Evolutionary conservation across 2,797 vertebrate species (phyloP).

Genomic region (Chaetodon trifasciatus): DNA sequence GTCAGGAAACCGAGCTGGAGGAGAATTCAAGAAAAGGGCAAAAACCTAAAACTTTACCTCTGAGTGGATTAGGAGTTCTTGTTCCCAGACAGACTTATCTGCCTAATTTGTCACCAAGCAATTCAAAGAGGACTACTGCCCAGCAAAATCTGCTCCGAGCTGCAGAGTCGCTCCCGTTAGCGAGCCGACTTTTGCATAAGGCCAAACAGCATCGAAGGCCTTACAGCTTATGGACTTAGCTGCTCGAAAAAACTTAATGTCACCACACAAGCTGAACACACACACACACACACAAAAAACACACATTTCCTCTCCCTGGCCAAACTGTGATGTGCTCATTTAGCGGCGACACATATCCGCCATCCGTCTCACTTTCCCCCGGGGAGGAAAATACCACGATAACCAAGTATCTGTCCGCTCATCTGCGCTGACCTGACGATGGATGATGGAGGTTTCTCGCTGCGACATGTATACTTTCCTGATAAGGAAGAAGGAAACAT

Average conservation of each 20-base stretch:
- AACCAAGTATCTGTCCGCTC: constrained; percentile 18
- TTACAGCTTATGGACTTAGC: constrained; percentile 16
- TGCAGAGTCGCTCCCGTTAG: neutral
- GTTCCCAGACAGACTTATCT: neutral
- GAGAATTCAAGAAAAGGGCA: neutral
- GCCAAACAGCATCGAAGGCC: constrained; percentile 16
- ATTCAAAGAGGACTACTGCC: neutral
- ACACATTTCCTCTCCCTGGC: constrained; percentile 20
- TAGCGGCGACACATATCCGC: constrained; percentile 24
- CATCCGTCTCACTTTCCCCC: constrained; percentile 5
- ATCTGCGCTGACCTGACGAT: constrained; percentile 34
- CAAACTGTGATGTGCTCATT: constrained; percentile 49
- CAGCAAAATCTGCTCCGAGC: neutral
- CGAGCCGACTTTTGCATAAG: constrained; percentile 4
- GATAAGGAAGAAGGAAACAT: constrained; percentile 25
- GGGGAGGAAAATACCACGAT: constrained; percentile 1
- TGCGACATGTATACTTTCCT: neutral
- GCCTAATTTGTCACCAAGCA: neutral
- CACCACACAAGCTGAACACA: constrained; percentile 1
- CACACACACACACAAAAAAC: constrained; percentile 1
- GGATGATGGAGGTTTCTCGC: constrained; percentile 22
- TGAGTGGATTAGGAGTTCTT: neutral
- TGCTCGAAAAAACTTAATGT: neutral
- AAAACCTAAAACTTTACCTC: neutral
- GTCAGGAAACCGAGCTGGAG: neutral